Evolutionary conservation across 2,113 vertebrate genomes (phyloP), one percentile per base, ranked within the genome.

Genomic region (Pedionomus torquatus): DNA sequence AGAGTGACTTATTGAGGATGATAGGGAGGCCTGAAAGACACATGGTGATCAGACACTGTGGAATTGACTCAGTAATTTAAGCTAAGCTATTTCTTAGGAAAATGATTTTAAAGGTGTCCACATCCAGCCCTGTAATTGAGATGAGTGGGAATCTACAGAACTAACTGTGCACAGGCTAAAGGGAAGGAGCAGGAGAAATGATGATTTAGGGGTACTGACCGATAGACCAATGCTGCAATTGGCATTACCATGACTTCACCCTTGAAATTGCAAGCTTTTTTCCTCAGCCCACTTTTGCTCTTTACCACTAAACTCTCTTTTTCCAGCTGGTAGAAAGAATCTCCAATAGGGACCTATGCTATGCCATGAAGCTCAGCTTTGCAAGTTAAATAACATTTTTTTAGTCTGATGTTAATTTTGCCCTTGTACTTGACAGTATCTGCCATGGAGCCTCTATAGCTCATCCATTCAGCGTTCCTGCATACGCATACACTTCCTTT

Each of bases 41-140:
- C 21, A 10, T 0, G 1, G 5, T 25, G 23, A 26, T 41, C 1
- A 2, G 28, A 49, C 11, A 46, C 16, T 23, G 4, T 4, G 26
- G 37, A 72, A 84, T 16, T 41, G 43, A 49, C 18, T 58, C 7
- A 1, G 17, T 23, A 17, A 48, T 44, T 63, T 35, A 13, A 80
- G 5, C 21, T 1, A 17, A 48, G 3, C 3, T 30, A 0, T 35
- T 64, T 84, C 43, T 69, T 54, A 43, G n/a, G 9, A 11, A 82
- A 83, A 74, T 51, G 4, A 8, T 13, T 19, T 10, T 48, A 43
- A 31, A 75, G 7, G 1, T 49, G 31, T 31, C 18, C 31, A 13
- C 51, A 66, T 5, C 11, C 17, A 3, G 15, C 10, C 8, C 8
- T 2, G 2, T 2, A 61, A 9, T 39, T 35, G 43, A 61, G 33